Conservation (phyloP, 2,888 invertebrate species). For the Pegoplata infirma region DNA sequence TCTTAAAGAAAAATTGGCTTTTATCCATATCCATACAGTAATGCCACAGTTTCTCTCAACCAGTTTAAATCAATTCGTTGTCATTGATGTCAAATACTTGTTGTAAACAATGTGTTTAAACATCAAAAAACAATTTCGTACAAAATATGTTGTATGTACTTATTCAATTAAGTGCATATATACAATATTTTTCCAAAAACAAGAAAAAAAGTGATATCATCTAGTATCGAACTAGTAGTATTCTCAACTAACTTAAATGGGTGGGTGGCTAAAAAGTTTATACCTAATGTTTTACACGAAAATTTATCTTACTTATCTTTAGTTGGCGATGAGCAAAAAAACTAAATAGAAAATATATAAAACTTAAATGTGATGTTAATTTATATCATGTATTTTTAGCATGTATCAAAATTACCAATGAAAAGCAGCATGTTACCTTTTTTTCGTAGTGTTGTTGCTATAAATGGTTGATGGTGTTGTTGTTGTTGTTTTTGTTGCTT, state of each 20-base stretch:
- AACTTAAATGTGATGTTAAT: conserved; percentile 34
- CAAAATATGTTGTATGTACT: background rate
- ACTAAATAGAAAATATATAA: background rate
- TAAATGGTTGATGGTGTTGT: background rate
- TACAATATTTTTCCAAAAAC: background rate
- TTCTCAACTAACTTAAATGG: background rate
- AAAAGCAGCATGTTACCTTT: conserved; percentile 37
- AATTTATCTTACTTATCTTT: background rate
- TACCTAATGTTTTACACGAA: conserved; percentile 7
- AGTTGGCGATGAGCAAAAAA: background rate
- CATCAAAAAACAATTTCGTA: background rate
- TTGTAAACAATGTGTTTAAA: background rate
- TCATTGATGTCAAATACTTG: background rate
- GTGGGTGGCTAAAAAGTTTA: conserved; percentile 21
- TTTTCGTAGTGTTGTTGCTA: background rate
- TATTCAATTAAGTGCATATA: background rate
- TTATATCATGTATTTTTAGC: conserved; percentile 16
- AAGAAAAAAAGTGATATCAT: conserved; percentile 29
- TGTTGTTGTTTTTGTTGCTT: conserved; percentile 1
- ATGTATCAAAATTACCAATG: conserved; percentile 13
- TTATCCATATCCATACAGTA: too few relatives aligned
- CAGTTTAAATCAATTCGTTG: background rate
- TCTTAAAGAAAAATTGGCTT: too few relatives aligned
- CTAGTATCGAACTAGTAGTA: conserved; percentile 16
- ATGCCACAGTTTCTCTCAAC: too few relatives aligned